Base-by-base conservation (phyloP, 2,113 vertebrate species). In the Oncorhynchus mykiss region DNA sequence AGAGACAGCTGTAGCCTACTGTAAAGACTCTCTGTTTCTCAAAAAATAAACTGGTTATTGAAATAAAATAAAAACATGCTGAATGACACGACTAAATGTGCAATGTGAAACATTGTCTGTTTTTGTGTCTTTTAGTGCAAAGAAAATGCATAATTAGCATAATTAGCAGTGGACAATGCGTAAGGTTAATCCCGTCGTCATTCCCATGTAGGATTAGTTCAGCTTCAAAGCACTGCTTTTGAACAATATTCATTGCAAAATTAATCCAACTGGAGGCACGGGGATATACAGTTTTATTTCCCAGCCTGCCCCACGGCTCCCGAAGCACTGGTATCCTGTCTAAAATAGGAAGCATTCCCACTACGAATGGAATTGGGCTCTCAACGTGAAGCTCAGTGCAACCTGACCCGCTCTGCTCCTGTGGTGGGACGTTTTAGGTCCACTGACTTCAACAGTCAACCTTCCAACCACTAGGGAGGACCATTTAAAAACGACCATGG, bases 121-220 rank as follows among this genome's bases (percentile, higher is more conserved):
- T 45, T 45, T 45, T 45, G 9, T 45, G 34, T 39, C 34, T 39
- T 39, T 39, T 39, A 2, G 34, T 39, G 34, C 7, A 39, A 34
- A 27, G 27, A 27, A 31, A 31, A 5, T 31, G 6, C 34, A 34
- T 34, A 34, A 7, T 9, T 39, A 9, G 34, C 7, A 39, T 39
- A 39, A 39, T 39, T 39, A 39, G 34, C 8, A 9, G 7, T 9
- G 34, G 49, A 51, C 49, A 51, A 14, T 51, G 49, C 49, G 2
- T 14, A 9, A 14, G 64, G 77, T 70, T 78, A 72, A 85, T 78
- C 81, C 77, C 54, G 0, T 3, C 57, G 64, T 25, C 14, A 24
- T 59, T 71, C 75, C 75, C 78, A 34, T 68, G 59, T 77, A 6
- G 75, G 82, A 80, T 88, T 85, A 87, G 77, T 84, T 85, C 75